Evolutionary conservation across 2,797 vertebrate species (phyloP), one percentile per base, ranked within the genome.

Genomic region (Lophotriccus pileatus): DNA sequence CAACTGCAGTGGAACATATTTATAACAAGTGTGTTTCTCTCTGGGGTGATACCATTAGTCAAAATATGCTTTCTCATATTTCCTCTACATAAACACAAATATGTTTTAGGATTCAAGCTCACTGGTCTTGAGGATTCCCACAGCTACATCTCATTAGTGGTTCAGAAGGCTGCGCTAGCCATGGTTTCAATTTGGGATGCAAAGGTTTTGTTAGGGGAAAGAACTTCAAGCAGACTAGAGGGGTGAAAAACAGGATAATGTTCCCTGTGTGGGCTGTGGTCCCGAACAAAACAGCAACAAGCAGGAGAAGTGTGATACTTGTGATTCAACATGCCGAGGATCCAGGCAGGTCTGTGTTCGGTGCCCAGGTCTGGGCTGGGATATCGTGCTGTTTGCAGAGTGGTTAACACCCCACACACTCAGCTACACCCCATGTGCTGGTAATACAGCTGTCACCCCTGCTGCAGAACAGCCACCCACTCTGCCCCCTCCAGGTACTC

Each of bases 61-160:
- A 97, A 97, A 97, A 97, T 96, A 96, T 95, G 92, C 97, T 97
- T 98, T 97, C 96, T 96, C 93, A 93, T 96, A 93, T 96, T 98
- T 97, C 96, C 84, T 96, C 89, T 94, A 91, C 90, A 97, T 97
- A 97, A 97, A 97, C 87, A 97, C 96, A 97, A 96, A 97, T 96
- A 95, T 82, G 89, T 94, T 93, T 93, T 81, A 90, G 87, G 77
- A 80, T 84, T 97, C 85, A 94, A 77, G 74, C 91, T 94, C 64
- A 97, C 93, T 96, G 95, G 89, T 96, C 95, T 95, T 95, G 87
- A 96, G 95, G 97, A 96, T 97, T 97, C 92, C 89, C 95, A 96
- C 91, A 93, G 84, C 95, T 94, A 95, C 95, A 84, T 95, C 87
- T 95, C 78, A 83, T 95, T 94, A 96, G 94, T 30, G 23, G 70